These are phyloP conservation scores for Prietella phreatophila DNA, from an alignment of 2,113 vertebrate genomes.

Conservation along the genomic window DNA sequence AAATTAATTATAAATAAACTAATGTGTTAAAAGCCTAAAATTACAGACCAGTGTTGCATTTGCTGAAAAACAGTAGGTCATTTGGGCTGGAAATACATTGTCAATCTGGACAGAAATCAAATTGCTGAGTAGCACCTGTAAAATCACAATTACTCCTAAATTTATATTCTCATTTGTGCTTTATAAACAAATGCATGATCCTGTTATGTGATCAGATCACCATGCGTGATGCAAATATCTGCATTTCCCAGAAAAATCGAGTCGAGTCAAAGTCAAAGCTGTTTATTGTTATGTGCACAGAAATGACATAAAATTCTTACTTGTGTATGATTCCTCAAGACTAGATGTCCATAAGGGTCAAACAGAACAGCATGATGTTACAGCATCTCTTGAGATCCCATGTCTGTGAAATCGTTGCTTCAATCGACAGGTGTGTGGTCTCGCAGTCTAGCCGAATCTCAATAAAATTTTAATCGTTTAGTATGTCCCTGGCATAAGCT, in stretches of 20 bases:
- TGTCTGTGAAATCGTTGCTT: no score
- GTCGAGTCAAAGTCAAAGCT: background rate
- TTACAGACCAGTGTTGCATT: background rate
- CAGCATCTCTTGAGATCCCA: no score
- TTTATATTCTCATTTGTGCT: background rate
- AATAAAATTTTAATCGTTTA: no score
- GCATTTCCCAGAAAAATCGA: background rate
- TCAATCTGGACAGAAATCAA: background rate
- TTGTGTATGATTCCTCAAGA: background rate
- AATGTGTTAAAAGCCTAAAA: background rate
- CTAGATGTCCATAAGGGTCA: background rate
- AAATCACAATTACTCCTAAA: background rate
- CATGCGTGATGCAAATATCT: background rate
- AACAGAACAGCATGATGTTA: background rate
- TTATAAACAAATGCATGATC: conserved; percentile 17
- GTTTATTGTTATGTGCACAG: background rate
- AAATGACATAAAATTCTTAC: background rate
- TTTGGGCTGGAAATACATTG: background rate
- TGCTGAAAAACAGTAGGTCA: background rate
- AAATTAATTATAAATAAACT: background rate
- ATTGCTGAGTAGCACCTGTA: background rate
- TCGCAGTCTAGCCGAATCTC: no score
- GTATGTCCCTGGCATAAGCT: no score
- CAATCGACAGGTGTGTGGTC: no score
- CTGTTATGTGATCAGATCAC: background rate